Evolutionary conservation across 2,113 vertebrate species (phyloP), one percentile per base, ranked within the genome.

Genomic region (Pontoporia blainvillei): DNA sequence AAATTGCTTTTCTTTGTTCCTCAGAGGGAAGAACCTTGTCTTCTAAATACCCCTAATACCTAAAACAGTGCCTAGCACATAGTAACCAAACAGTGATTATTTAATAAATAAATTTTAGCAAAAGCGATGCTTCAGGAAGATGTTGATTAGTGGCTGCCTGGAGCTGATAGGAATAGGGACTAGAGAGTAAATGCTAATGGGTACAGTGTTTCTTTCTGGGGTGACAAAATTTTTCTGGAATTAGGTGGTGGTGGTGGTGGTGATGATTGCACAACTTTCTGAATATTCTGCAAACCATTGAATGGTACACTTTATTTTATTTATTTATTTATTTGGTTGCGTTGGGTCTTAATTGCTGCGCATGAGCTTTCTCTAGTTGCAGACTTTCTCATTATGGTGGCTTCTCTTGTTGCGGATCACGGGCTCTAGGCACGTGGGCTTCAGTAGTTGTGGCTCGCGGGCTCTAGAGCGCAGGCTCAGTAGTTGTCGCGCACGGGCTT

Each of bases 71-170:
- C n/a, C 12, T 79, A 78, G 29, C 25, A 83, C 14, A 49, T 73
- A 92, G 92, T 67, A 82, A 83, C 39, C 5, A 46, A 41, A 75
- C 46, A 49, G 27, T 76, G 84, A 66, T 88, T 92, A 54, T 87
- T 67, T 82, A 82, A 57, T 75, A 95, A 67, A 59, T 82, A 76
- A 66, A 83, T 88, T 92, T 81, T 92, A 82, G 66, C 57, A 82
- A 87, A 92, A 87, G 36, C 69, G 34, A 2, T 39, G 21, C 11
- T 59, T 91, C 21, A 61, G 76, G 59, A 49, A 59, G 64, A 25
- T 17, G 36, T 81, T 73, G 82, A 31, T 54, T 86, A 71, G 31
- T 81, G 72, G 4, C 62, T 71, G 5, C 39, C 64, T 64, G 73
- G 54, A 86, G 17, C 54, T 81, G 54, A 10, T 12, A 2, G 9